Conservation (phyloP, 2,797 vertebrate species). For the Silurus lanzhouensis region DNA sequence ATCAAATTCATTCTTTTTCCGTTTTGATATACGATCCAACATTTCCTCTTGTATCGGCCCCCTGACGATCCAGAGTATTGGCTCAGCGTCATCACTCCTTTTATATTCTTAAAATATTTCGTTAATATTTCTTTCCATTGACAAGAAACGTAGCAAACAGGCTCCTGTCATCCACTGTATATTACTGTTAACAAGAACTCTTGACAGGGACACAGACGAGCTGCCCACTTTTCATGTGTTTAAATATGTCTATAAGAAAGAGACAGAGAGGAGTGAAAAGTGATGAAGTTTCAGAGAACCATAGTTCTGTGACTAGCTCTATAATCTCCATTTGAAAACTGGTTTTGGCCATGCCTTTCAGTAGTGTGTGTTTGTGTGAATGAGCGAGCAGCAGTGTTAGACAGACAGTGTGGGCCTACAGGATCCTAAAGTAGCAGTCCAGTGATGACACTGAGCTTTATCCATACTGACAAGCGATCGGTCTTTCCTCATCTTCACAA, state of each 20-base stretch:
- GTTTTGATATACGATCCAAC: not conserved
- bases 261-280: not conserved
- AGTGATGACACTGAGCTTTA: constrained; percentile 9
- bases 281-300: not conserved
- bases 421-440: not conserved
- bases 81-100: not conserved
- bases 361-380: not conserved
- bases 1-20: not conserved
- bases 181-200: constrained; percentile 44
- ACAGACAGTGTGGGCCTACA: not conserved
- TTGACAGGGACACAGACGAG: constrained; percentile 32
- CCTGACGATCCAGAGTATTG: not conserved
- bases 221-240: not conserved
- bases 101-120: not conserved
- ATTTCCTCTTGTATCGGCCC: not conserved
- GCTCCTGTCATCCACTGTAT: constrained; percentile 38
- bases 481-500: not conserved
- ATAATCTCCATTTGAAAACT: not conserved
- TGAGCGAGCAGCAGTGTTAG: not conserved
- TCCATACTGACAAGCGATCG: constrained; percentile 1
- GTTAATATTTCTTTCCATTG: constrained; percentile 27
- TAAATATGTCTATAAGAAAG: not conserved
- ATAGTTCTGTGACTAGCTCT: not conserved
- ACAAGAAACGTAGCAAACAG: constrained; percentile 14
- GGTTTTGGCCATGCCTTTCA: not conserved